Evolutionary conservation across 2,888 invertebrate species (phyloP).

Genomic region (Tetragonula carbonaria): DNA sequence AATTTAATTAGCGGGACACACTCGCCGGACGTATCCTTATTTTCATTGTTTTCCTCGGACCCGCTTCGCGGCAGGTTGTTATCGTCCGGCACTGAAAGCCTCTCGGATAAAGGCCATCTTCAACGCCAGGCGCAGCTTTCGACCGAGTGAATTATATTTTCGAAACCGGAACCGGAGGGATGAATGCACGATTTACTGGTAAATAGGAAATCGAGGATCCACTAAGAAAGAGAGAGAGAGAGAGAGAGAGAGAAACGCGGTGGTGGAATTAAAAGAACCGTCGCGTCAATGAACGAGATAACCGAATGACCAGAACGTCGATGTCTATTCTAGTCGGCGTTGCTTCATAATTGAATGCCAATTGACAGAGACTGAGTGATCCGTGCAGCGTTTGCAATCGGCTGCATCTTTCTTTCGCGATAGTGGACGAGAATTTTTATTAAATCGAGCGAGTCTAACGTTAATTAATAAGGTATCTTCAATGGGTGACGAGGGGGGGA

Average conservation of each 20-base stretch:
- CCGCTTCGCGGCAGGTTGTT: slow-evolving; percentile 35
- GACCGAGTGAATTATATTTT: slow-evolving; percentile 54
- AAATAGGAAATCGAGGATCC: slow-evolving; percentile 36
- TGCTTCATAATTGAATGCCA: slow-evolving; percentile 27
- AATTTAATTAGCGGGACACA: slow-evolving; percentile 73
- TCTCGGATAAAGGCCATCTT: slow-evolving; percentile 55
- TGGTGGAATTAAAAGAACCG: slow-evolving; percentile 25
- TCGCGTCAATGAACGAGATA: slow-evolving; percentile 24
- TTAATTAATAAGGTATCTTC: not conserved
- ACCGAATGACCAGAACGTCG: slow-evolving; percentile 33
- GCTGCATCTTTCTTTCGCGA: not conserved
- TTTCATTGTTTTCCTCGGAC: slow-evolving; percentile 62
- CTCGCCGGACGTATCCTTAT: slow-evolving; percentile 66
- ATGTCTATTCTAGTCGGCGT: slow-evolving; percentile 14
- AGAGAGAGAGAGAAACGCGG: not conserved
- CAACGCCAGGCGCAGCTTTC: slow-evolving; percentile 41
- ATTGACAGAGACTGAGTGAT: slow-evolving; percentile 1
- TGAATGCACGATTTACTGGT: slow-evolving; percentile 54
- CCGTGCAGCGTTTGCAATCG: slow-evolving; percentile 4
- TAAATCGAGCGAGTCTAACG: not conserved
- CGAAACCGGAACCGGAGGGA: slow-evolving; percentile 51
- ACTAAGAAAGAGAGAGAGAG: not conserved
- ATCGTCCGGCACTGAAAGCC: slow-evolving; percentile 41
- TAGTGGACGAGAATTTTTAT: not conserved
- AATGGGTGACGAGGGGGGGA: not conserved